Conservation (phyloP, 2,888 invertebrate species). For the Dryadula phaetusa region DNA sequence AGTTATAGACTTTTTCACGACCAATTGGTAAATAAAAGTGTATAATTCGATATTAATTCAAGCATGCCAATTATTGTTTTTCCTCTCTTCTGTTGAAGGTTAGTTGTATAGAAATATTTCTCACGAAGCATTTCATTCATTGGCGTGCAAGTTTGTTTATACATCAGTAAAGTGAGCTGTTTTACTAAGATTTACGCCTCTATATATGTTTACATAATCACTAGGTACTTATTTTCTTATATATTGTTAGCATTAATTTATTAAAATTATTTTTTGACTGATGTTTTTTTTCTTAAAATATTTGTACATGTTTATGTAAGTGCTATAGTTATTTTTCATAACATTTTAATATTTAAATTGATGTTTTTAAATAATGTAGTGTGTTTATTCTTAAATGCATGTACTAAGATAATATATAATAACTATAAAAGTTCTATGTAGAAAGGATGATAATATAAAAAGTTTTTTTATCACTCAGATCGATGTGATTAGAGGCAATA, state of each 20-base stretch:
- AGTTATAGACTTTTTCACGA: too few species aligned
- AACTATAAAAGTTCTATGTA: neutral
- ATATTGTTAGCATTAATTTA: neutral
- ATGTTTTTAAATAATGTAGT: too few species aligned
- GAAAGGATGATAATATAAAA: neutral
- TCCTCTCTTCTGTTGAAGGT: slow-evolving; percentile 34
- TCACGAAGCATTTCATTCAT: slow-evolving; percentile 37
- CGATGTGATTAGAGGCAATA: slow-evolving; percentile 24
- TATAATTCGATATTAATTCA: slow-evolving; percentile 6
- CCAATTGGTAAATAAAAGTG: too few species aligned
- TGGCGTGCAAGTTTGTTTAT: slow-evolving; percentile 32
- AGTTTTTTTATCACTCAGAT: slow-evolving; percentile 3
- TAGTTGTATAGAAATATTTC: slow-evolving; percentile 32
- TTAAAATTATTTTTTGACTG: neutral
- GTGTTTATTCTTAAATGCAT: too few species aligned
- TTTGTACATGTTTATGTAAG: neutral
- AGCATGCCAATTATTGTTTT: slow-evolving; percentile 22
- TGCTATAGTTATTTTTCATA: neutral
- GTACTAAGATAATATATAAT: neutral
- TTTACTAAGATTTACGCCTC: neutral
- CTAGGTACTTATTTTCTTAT: neutral
- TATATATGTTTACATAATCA: neutral
- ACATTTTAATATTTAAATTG: too few species aligned
- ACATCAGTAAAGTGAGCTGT: neutral
- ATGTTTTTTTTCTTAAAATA: neutral